A percentile compares a stretch with the other conserved stretches of the same genome.
Evolutionary conservation across 2,797 vertebrate genomes (phyloP).

Genomic region (Rhinella marina): DNA sequence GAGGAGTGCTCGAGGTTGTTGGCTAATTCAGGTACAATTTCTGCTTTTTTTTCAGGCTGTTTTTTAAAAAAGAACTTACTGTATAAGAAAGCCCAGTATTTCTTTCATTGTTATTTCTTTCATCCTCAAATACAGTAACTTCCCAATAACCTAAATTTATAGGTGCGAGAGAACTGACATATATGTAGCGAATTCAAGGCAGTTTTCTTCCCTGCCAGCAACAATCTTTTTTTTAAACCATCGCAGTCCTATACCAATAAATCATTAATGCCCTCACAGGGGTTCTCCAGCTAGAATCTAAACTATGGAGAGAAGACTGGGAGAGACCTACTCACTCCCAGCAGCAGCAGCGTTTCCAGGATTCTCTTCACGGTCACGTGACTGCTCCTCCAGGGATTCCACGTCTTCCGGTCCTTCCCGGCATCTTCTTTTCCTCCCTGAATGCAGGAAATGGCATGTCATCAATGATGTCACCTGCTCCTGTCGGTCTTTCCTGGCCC

Average conservation of each 20-base stretch:
- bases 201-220: background rate
- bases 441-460: no score
- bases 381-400: no score
- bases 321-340: no score
- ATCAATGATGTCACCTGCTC: no score
- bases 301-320: no score
- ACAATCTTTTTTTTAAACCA: background rate
- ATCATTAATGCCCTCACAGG: background rate
- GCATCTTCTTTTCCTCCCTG: no score
- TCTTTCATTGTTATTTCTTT: background rate
- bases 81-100: background rate
- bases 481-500: no score
- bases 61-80: background rate
- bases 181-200: background rate
- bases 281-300: background rate
- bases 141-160: background rate
- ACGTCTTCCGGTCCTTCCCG: no score
- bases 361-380: no score
- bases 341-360: no score
- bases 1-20: slow-evolving; percentile 37
- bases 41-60: background rate
- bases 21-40: slow-evolving; percentile 11
- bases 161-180: background rate
- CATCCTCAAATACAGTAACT: background rate
- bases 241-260: background rate